phyloP scores from a whole-genome alignment of 2,797 vertebrate species.

The Picus viridis region DNA sequence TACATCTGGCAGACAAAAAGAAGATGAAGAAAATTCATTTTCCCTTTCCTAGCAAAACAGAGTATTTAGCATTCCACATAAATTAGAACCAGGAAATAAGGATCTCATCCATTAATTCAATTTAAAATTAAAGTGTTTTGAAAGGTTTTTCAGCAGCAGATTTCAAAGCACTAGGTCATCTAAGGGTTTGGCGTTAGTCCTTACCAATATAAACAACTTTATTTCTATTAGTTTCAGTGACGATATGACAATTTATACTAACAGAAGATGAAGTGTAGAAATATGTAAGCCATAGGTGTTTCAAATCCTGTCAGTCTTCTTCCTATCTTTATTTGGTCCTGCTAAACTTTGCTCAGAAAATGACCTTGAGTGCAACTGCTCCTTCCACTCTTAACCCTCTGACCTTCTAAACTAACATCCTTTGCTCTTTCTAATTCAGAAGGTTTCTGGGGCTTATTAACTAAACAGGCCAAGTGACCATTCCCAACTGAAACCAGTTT shows the following conservation, averaged over 20 bases:
- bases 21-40: constrained; percentile 54
- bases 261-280: background rate
- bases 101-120: constrained; percentile 31
- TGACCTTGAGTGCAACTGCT: constrained; percentile 32
- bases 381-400: constrained; percentile 62
- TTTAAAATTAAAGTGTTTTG: constrained; percentile 35
- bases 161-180: background rate
- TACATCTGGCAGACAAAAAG: constrained; percentile 55
- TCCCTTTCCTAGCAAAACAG: constrained; percentile 1
- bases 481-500: constrained; percentile 59
- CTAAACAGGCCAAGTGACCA: constrained; percentile 47
- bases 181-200: background rate
- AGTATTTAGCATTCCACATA: constrained; percentile 55
- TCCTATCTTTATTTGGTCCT: constrained; percentile 7
- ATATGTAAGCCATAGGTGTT: background rate
- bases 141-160: constrained; percentile 3
- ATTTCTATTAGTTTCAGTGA: background rate
- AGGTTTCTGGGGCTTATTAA: constrained; percentile 71
- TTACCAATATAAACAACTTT: background rate
- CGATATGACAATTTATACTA: background rate
- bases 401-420: constrained; percentile 73
- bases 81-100: constrained; percentile 57
- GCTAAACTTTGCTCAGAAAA: constrained; percentile 39
- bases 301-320: background rate
- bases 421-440: constrained; percentile 63